These are phyloP conservation scores for Solenopsis fugax DNA, from an alignment of 1,140 invertebrate species.

Conservation along the genomic window DNA sequence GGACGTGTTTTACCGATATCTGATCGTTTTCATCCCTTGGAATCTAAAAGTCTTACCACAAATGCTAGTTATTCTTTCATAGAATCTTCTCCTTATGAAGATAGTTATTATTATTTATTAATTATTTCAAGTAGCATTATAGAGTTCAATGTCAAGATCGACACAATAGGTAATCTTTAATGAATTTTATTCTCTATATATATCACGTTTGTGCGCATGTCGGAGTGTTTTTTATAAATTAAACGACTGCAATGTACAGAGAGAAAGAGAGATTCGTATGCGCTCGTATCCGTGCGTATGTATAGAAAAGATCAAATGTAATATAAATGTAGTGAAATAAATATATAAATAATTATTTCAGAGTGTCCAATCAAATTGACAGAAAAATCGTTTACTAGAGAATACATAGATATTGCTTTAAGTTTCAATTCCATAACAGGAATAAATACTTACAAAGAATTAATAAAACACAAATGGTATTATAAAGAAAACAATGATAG, in stretches of 20 bases:
- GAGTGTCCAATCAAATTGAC: slow-evolving; percentile 82
- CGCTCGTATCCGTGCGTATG: neutral
- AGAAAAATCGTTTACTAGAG: slow-evolving; percentile 74
- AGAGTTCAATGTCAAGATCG: slow-evolving; percentile 84
- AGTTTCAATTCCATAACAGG: slow-evolving; percentile 64
- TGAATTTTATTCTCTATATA: neutral
- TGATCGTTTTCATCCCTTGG: slow-evolving; percentile 79
- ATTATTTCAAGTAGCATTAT: slow-evolving; percentile 85
- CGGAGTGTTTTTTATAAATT: no score
- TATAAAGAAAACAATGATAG: slow-evolving; percentile 55
- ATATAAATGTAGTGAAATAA: neutral
- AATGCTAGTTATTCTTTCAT: slow-evolving; percentile 82
- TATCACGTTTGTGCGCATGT: neutral
- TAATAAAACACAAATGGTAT: slow-evolving; percentile 52
- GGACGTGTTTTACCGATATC: slow-evolving; percentile 84
- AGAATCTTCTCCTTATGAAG: slow-evolving; percentile 86
- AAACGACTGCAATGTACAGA: no score
- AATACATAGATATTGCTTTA: slow-evolving; percentile 65
- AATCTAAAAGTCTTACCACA: slow-evolving; percentile 81
- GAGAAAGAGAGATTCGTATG: no score
- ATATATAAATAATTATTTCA: slow-evolving; percentile 61
- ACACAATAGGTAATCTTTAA: slow-evolving; percentile 81
- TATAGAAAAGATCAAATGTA: neutral
- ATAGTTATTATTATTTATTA: slow-evolving; percentile 87
- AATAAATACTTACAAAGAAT: slow-evolving; percentile 61